These are phyloP conservation scores for Subacronicta megacephala DNA, from an alignment of 2,888 invertebrate species.

Conservation along the genomic window DNA sequence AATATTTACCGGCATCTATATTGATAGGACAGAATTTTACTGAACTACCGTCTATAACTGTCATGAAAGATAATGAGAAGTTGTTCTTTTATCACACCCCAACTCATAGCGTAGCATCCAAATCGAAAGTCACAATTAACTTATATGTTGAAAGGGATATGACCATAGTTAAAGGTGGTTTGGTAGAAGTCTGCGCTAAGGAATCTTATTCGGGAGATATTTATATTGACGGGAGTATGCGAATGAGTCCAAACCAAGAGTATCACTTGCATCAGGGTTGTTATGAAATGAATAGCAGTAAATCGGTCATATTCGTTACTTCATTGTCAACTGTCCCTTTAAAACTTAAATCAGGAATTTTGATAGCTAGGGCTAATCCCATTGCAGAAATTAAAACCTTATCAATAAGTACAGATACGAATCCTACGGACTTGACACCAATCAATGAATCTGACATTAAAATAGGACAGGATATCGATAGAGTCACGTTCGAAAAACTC, in stretches of 20 bases:
- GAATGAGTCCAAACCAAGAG: slow-evolving; percentile 2
- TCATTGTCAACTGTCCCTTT: background rate
- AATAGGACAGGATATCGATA: background rate
- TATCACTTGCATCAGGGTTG: slow-evolving; percentile 3
- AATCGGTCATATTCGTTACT: background rate
- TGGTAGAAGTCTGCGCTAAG: background rate
- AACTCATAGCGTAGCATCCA: too few relatives aligned
- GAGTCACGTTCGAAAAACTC: background rate
- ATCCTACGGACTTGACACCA: too few relatives aligned
- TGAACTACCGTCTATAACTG: slow-evolving; percentile 3
- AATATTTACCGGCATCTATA: background rate
- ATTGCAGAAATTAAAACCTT: background rate
- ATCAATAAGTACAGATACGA: too few relatives aligned
- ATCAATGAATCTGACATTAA: too few relatives aligned
- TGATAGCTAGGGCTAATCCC: background rate
- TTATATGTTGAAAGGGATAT: too few relatives aligned
- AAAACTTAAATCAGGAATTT: background rate
- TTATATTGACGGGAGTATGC: background rate
- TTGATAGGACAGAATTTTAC: slow-evolving; percentile 11
- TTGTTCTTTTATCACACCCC: slow-evolving; percentile 1
- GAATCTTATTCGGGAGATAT: slow-evolving; percentile 4
- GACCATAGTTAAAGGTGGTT: background rate
- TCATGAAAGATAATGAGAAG: slow-evolving; percentile 1
- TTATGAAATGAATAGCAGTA: background rate
- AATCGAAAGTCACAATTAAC: too few relatives aligned